A percentile compares a stretch with the other conserved stretches of the same genome.
Conservation (phyloP, 2,888 invertebrate species). For the Myopa tessellatipennis region DNA sequence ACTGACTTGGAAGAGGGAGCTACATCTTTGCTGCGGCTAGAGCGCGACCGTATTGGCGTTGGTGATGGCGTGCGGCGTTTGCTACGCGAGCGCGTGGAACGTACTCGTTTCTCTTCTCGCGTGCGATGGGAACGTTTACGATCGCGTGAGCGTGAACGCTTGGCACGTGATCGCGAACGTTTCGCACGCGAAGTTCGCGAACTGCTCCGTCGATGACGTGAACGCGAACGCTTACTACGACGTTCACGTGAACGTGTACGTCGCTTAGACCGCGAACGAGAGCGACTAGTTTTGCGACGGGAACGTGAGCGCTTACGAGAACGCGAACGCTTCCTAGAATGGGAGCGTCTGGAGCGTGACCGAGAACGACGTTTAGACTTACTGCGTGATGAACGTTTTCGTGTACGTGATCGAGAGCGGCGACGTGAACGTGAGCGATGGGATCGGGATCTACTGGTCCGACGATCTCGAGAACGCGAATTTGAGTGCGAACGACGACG, state of each 20-base stretch:
- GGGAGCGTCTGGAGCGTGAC: slow-evolving; percentile 75
- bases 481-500: slow-evolving; percentile 71
- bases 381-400: slow-evolving; percentile 67
- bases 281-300: slow-evolving; percentile 67
- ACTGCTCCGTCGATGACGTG: slow-evolving; percentile 57
- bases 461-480: slow-evolving; percentile 73
- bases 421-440: slow-evolving; percentile 75
- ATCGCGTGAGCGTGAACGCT: slow-evolving; percentile 70
- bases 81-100: slow-evolving; percentile 66
- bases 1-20: slow-evolving; percentile 55
- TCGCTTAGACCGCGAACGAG: slow-evolving; percentile 63
- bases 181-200: slow-evolving; percentile 63
- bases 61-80: slow-evolving; percentile 68
- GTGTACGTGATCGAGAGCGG: slow-evolving; percentile 71
- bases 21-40: slow-evolving; percentile 65
- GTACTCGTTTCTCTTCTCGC: slow-evolving; percentile 68
- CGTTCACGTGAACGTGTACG: slow-evolving; percentile 65
- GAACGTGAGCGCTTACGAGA: slow-evolving; percentile 70
- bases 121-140: slow-evolving; percentile 68
- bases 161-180: slow-evolving; percentile 71
- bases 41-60: slow-evolving; percentile 55
- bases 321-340: slow-evolving; percentile 67
- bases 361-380: slow-evolving; percentile 65
- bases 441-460: slow-evolving; percentile 73
- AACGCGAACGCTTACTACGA: slow-evolving; percentile 56